Percentiles rank a stretch among this genome's conserved stretches.
Evolutionary conservation across 2,888 invertebrate species (phyloP).

Genomic region (Andrena bucephala): DNA sequence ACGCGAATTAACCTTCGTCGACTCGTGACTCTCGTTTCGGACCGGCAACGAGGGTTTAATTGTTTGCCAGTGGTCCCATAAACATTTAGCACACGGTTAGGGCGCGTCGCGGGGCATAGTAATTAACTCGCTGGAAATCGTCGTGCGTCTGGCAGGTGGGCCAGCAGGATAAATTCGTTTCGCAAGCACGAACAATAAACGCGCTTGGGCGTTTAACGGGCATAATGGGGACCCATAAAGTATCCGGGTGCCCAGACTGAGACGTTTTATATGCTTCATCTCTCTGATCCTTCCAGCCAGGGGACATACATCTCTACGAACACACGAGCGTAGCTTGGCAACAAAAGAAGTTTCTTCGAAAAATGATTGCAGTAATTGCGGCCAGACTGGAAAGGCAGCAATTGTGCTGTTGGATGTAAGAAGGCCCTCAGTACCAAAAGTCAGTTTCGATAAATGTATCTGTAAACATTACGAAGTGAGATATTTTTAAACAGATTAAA

Average conservation of each 20-base stretch:
- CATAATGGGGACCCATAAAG: conserved; percentile 62
- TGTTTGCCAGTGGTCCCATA: conserved; percentile 11
- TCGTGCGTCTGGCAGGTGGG: conserved; percentile 56
- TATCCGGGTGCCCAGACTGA: conserved; percentile 45
- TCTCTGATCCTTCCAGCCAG: not conserved
- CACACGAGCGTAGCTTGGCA: conserved; percentile 1
- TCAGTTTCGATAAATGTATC: not conserved
- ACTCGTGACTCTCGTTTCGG: not conserved
- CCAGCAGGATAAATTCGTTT: conserved; percentile 62
- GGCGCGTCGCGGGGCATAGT: conserved; percentile 4
- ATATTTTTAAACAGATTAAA: not conserved
- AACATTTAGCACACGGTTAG: conserved; percentile 4
- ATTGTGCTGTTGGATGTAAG: not conserved
- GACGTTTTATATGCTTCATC: conserved; percentile 41
- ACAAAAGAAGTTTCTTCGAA: conserved; percentile 23
- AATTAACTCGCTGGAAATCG: conserved; percentile 50
- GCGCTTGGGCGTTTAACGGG: conserved; percentile 64
- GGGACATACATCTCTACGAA: conserved; percentile 9
- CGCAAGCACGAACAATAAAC: conserved; percentile 67
- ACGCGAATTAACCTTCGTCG: conserved; percentile 11
- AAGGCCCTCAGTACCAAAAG: too few species aligned
- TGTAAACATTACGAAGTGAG: not conserved
- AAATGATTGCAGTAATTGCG: conserved; percentile 38
- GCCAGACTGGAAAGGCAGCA: conserved; percentile 2
- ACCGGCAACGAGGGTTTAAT: conserved; percentile 1